Conservation (phyloP, 2,797 vertebrate genomes). For the Epinephelus awoara region DNA sequence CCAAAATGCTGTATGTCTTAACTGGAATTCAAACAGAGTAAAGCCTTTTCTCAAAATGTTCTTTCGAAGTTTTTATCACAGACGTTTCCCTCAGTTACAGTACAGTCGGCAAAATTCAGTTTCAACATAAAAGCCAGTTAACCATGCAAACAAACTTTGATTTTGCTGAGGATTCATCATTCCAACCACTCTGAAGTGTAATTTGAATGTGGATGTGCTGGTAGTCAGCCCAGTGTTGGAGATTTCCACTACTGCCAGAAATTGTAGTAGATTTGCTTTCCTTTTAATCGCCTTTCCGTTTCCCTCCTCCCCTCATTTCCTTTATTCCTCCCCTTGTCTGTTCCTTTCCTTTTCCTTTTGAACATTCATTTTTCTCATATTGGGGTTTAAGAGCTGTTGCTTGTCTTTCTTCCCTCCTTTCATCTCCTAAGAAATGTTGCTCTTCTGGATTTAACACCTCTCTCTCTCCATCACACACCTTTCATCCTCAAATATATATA, state of each 20-base stretch:
- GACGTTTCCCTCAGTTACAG: neutral
- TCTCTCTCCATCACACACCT: neutral
- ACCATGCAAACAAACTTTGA: slow-evolving; percentile 14
- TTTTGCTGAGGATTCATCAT: neutral
- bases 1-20: neutral
- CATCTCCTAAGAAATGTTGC: slow-evolving; percentile 17
- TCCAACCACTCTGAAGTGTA: neutral
- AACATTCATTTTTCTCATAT: neutral
- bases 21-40: slow-evolving; percentile 2
- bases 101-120: slow-evolving; percentile 21
- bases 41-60: slow-evolving; percentile 3
- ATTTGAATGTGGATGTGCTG: neutral
- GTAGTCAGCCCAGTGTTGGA: neutral
- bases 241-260: slow-evolving; percentile 1
- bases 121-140: slow-evolving; percentile 13
- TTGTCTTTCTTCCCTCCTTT: slow-evolving; percentile 17
- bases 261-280: neutral
- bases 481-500: neutral
- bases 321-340: slow-evolving; percentile 4
- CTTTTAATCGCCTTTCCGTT: slow-evolving; percentile 3
- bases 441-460: neutral
- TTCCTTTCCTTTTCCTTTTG: neutral
- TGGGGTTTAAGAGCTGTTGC: slow-evolving; percentile 9
- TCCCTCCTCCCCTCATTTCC: neutral
- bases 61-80: slow-evolving; percentile 13